A percentile compares a stretch with the other conserved stretches of the same genome.
Conservation (phyloP, 1,140 invertebrate species). For the Philopotamus ludificatus region DNA sequence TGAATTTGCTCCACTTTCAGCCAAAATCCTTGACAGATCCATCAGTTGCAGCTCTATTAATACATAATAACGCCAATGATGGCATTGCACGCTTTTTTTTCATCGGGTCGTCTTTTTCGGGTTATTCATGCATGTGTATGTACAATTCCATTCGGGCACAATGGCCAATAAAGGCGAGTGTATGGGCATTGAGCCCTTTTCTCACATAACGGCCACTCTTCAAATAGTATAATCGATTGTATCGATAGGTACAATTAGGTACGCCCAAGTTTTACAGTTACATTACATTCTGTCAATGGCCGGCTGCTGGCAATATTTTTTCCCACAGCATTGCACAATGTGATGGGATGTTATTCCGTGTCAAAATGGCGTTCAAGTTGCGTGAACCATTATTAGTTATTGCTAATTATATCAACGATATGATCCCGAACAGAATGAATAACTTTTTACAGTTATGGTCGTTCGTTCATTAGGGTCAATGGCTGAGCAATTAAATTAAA, state of each 20-base stretch:
- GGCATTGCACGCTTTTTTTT: neutral
- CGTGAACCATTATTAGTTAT: slow-evolving; percentile 33
- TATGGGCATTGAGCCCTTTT: slow-evolving; percentile 1
- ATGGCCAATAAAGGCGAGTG: neutral
- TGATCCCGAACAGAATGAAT: no score
- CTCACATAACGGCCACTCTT: slow-evolving; percentile 34
- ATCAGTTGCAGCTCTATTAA: no score
- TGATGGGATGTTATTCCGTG: slow-evolving; percentile 13
- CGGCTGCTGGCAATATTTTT: slow-evolving; percentile 10
- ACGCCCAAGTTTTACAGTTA: slow-evolving; percentile 33
- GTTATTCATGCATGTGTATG: neutral
- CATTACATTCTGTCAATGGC: slow-evolving; percentile 1
- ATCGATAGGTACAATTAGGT: slow-evolving; percentile 35
- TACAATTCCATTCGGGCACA: neutral
- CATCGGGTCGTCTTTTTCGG: neutral
- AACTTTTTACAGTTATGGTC: no score
- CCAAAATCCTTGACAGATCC: no score
- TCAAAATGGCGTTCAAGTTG: slow-evolving; percentile 24
- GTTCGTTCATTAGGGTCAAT: slow-evolving; percentile 1
- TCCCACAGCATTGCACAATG: slow-evolving; percentile 24
- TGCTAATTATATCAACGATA: slow-evolving; percentile 19
- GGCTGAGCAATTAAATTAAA: no score
- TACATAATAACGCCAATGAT: no score
- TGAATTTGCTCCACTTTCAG: no score
- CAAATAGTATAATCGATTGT: slow-evolving; percentile 30